phyloP scores from a whole-genome alignment of 2,113 vertebrate species.

The Desmodus rotundus region DNA sequence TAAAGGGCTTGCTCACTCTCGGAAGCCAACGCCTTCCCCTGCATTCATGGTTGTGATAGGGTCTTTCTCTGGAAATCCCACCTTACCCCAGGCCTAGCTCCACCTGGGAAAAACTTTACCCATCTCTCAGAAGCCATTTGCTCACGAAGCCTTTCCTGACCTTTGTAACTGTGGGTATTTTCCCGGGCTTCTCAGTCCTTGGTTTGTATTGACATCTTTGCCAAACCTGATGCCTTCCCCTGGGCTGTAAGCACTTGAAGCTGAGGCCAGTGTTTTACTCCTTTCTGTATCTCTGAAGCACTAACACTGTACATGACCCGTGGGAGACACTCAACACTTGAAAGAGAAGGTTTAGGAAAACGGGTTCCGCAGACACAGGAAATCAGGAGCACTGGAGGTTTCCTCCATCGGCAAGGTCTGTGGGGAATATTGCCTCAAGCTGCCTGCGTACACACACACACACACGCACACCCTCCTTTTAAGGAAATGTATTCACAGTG shows the following conservation, averaged over 20 bases:
- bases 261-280: not conserved
- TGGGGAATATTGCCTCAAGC: not conserved
- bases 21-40: not conserved
- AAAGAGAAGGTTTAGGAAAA: not conserved
- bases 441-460: not conserved
- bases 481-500: not conserved
- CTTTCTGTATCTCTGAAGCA: not conserved
- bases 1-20: not conserved
- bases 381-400: not conserved
- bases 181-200: not conserved
- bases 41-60: not conserved
- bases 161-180: not conserved
- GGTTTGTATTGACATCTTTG: not conserved
- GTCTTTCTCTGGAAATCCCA: not conserved
- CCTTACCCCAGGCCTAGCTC: not conserved
- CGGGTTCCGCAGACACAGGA: not conserved
- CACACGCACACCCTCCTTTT: not conserved
- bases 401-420: not conserved
- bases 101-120: not conserved
- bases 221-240: not conserved
- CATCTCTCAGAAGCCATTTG: not conserved
- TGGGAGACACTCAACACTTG: not conserved
- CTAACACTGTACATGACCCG: rapidly evolving
- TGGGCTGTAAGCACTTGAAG: not conserved
- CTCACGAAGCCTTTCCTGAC: not conserved